Conservation (phyloP, 2,888 invertebrate genomes). For the Neoscelio sp. region DNA sequence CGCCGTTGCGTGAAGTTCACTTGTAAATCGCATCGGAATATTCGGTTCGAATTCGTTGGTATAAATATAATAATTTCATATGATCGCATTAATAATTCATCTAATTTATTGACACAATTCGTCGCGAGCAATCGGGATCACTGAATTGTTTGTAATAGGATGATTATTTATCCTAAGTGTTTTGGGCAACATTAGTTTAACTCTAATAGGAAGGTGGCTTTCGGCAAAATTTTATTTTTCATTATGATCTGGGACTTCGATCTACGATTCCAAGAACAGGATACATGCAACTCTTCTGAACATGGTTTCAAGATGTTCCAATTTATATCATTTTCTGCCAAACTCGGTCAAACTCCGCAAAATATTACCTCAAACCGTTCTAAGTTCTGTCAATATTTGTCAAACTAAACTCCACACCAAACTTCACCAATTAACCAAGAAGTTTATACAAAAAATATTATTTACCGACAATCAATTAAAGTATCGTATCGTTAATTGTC, state of each 20-base stretch:
- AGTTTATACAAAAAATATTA: constrained; percentile 18
- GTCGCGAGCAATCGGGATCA: constrained; percentile 22
- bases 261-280: no score
- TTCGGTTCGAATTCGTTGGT: constrained; percentile 47
- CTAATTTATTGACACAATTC: constrained; percentile 42
- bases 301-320: neutral
- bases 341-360: constrained; percentile 28
- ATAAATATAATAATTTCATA: constrained; percentile 59
- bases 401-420: constrained; percentile 23
- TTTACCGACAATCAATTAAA: constrained; percentile 22
- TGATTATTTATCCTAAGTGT: constrained; percentile 58
- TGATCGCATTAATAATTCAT: constrained; percentile 60
- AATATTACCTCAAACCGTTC: constrained; percentile 27
- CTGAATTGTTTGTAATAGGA: constrained; percentile 50
- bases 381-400: constrained; percentile 45
- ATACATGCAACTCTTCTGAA: no score
- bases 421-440: constrained; percentile 24
- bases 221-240: constrained; percentile 10
- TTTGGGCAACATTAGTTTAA: constrained; percentile 44
- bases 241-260: no score
- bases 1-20: constrained; percentile 22
- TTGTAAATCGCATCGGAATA: constrained; percentile 51
- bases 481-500: constrained; percentile 18
- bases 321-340: constrained; percentile 29
- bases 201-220: neutral